These are phyloP conservation scores for Lithophane ornitopus DNA, from an alignment of 2,888 invertebrate genomes.

Conservation along the genomic window DNA sequence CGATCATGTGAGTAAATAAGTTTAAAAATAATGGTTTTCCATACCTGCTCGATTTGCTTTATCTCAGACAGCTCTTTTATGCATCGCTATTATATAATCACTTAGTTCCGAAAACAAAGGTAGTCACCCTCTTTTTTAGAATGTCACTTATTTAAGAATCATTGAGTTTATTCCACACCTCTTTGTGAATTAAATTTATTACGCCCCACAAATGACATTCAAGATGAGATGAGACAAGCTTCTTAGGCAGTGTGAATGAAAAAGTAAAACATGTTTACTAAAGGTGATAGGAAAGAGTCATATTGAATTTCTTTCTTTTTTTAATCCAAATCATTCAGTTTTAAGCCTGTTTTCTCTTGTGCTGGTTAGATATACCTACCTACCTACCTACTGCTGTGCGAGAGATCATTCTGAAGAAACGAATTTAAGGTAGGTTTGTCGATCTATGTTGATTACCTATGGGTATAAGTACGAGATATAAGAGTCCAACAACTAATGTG, in stretches of 20 bases:
- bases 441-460: too few relatives aligned
- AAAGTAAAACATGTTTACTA: conserved; percentile 26
- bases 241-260: conserved; percentile 22
- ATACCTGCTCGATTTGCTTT: too few relatives aligned
- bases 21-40: too few relatives aligned
- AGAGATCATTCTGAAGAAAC: too few relatives aligned
- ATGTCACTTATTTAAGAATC: conserved; percentile 66
- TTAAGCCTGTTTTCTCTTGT: neutral
- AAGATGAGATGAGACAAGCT: conserved; percentile 68
- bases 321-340: neutral
- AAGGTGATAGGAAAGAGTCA: neutral
- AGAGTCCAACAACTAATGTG: too few relatives aligned
- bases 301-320: conserved; percentile 1
- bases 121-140: conserved; percentile 1
- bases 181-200: conserved; percentile 82
- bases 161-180: conserved; percentile 69
- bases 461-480: too few relatives aligned
- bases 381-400: too few relatives aligned
- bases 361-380: too few relatives aligned
- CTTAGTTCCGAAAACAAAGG: neutral
- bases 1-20: neutral
- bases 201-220: conserved; percentile 72
- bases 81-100: neutral
- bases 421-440: too few relatives aligned
- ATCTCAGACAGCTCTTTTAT: neutral